phyloP scores from a whole-genome alignment of 2,113 vertebrate genomes.

The Stigmatopora nigra region DNA sequence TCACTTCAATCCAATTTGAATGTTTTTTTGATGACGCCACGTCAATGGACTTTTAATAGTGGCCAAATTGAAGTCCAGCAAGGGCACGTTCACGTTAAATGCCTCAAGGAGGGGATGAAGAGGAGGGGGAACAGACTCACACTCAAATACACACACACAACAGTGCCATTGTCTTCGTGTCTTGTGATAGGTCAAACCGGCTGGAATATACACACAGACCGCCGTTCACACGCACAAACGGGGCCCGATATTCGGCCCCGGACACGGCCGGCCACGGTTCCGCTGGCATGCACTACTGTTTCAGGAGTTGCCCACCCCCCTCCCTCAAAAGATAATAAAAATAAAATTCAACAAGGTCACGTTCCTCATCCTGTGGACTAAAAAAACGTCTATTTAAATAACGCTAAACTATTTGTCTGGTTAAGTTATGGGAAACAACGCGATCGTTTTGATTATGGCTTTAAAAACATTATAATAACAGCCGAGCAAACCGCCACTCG shows the following conservation, averaged over 20 bases:
- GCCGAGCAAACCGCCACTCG: slow-evolving; percentile 30
- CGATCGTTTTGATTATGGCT: background rate
- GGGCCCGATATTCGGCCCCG: slow-evolving; percentile 42
- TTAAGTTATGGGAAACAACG: slow-evolving; percentile 18
- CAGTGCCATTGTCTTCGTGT: slow-evolving; percentile 61
- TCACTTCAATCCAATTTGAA: slow-evolving; percentile 51
- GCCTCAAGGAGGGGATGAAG: slow-evolving; percentile 38
- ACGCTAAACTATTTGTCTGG: background rate
- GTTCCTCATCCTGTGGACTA: background rate
- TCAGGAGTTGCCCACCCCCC: slow-evolving; percentile 43
- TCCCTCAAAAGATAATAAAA: slow-evolving; percentile 7
- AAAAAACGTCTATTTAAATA: background rate
- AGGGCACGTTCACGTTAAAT: slow-evolving; percentile 52
- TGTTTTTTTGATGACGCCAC: slow-evolving; percentile 51
- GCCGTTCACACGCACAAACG: slow-evolving; percentile 48
- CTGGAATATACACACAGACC: slow-evolving; percentile 51
- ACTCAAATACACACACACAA: slow-evolving; percentile 39
- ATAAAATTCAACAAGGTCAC: slow-evolving; percentile 43
- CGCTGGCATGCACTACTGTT: slow-evolving; percentile 35
- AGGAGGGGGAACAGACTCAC: slow-evolving; percentile 6
- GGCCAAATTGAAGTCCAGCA: slow-evolving; percentile 65
- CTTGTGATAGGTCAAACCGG: slow-evolving; percentile 65
- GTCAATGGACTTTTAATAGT: slow-evolving; percentile 58
- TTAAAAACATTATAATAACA: slow-evolving; percentile 13
- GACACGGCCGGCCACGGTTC: slow-evolving; percentile 13